A percentile compares a stretch with the other conserved stretches of the same genome.
phyloP scores from a whole-genome alignment of 2,797 vertebrate species.

The Cyclura pinguis region DNA sequence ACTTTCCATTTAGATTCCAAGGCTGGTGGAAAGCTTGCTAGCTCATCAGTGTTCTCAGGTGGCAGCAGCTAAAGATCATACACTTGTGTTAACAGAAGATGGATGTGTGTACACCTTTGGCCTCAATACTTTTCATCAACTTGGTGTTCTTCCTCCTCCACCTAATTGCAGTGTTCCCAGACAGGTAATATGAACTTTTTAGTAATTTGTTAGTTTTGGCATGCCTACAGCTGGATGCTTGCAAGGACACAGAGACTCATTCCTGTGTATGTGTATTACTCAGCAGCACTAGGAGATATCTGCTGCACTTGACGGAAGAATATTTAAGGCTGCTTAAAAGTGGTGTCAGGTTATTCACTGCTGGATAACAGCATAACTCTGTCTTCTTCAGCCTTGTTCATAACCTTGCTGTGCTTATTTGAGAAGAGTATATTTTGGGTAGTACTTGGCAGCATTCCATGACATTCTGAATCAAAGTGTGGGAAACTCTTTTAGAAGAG shows the following conservation, averaged over 20 bases:
- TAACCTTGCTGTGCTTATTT: background rate
- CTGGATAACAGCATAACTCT: background rate
- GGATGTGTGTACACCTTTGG: slow-evolving; percentile 95
- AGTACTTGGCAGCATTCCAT: background rate
- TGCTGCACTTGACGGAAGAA: background rate
- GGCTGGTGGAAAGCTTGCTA: slow-evolving; percentile 90
- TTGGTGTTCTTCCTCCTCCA: slow-evolving; percentile 91
- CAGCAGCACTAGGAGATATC: background rate
- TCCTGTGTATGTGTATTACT: background rate
- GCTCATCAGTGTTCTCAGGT: slow-evolving; percentile 91
- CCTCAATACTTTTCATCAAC: slow-evolving; percentile 93
- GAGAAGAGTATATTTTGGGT: slow-evolving; percentile 4
- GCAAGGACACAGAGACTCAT: too few relatives aligned
- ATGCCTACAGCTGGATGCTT: background rate
- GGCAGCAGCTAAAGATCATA: slow-evolving; percentile 96
- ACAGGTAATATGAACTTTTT: slow-evolving; percentile 84
- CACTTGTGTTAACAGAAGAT: slow-evolving; percentile 94
- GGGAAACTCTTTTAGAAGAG: background rate
- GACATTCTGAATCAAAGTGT: background rate
- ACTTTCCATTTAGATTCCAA: slow-evolving; percentile 84
- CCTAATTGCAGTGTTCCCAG: slow-evolving; percentile 89
- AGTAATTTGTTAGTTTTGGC: background rate
- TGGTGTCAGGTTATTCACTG: background rate
- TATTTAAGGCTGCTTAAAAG: background rate
- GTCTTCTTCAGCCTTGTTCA: background rate